A percentile compares a stretch with the other conserved stretches of the same genome.
These are phyloP conservation scores for Lycodopsis pacificus DNA, from an alignment of 2,797 vertebrate genomes.

Conservation along the genomic window DNA sequence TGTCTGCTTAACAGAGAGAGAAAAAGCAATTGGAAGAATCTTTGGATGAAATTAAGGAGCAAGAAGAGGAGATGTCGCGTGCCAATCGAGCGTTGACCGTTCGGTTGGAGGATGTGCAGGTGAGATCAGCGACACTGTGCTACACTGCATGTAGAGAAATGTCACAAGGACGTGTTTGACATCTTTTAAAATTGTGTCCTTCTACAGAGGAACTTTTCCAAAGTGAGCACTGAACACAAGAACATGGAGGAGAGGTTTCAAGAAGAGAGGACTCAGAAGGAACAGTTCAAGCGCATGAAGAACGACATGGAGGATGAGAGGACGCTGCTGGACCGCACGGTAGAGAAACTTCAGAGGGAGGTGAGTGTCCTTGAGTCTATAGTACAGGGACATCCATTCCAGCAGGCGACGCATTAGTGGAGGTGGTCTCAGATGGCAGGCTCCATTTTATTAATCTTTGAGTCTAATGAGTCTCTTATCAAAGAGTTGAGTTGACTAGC, in stretches of 20 bases:
- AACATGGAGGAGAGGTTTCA: conserved; percentile 87
- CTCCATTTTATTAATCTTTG: background rate
- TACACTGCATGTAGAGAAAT: background rate
- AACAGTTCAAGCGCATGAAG: conserved; percentile 92
- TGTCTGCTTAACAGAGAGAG: conserved; percentile 83
- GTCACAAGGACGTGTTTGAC: background rate
- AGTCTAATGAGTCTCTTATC: background rate
- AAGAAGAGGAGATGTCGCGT: conserved; percentile 85
- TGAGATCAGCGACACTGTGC: conserved; percentile 56
- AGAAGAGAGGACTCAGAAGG: conserved; percentile 91
- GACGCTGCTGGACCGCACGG: conserved; percentile 88
- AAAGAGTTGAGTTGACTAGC: background rate
- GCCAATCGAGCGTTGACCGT: conserved; percentile 86
- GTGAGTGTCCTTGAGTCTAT: conserved; percentile 69
- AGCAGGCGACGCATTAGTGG: background rate
- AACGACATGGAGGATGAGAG: conserved; percentile 91
- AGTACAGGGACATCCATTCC: background rate
- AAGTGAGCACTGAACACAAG: conserved; percentile 85
- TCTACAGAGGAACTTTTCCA: conserved; percentile 85
- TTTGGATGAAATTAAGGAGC: conserved; percentile 84
- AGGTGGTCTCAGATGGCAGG: background rate
- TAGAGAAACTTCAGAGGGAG: conserved; percentile 95
- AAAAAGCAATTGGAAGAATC: conserved; percentile 87
- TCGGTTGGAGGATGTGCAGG: conserved; percentile 90
- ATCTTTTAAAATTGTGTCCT: background rate